phyloP scores from a whole-genome alignment of 2,888 invertebrate species.

The Drosophila meridionalis region DNA sequence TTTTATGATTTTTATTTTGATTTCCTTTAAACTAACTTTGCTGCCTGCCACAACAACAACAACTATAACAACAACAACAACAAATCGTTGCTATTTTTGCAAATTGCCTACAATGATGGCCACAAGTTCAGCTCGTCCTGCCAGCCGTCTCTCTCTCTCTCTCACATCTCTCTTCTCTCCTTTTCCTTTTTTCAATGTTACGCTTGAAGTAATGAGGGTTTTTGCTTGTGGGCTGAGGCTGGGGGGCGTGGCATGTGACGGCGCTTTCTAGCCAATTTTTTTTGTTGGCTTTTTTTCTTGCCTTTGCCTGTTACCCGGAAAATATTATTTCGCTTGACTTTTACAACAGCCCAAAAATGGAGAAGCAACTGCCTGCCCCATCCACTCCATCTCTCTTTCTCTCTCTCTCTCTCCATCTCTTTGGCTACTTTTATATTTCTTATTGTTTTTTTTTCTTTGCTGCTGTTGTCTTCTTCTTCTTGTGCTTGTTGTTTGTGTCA shows the following conservation, averaged over 20 bases:
- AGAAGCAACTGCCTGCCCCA: constrained; percentile 7
- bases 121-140: constrained; percentile 66
- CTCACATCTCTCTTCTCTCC: neutral
- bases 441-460: constrained; percentile 45
- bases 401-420: neutral
- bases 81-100: constrained; percentile 78
- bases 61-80: neutral
- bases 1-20: constrained; percentile 81
- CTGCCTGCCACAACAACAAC: constrained; percentile 44
- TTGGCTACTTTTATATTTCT: constrained; percentile 54
- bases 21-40: constrained; percentile 79
- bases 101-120: constrained; percentile 79
- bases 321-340: constrained; percentile 82
- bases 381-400: neutral
- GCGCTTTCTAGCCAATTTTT: constrained; percentile 42
- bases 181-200: constrained; percentile 58
- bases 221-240: neutral
- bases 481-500: constrained; percentile 56
- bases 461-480: constrained; percentile 29
- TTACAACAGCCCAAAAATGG: constrained; percentile 69
- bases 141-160: constrained; percentile 17
- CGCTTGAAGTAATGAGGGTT: constrained; percentile 48
- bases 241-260: constrained; percentile 3
- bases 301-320: constrained; percentile 74
- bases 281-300: constrained; percentile 29